A percentile compares a stretch with the other conserved stretches of the same genome.
phyloP scores from a whole-genome alignment of 1,140 invertebrate species.

The Portunus trituberculatus region DNA sequence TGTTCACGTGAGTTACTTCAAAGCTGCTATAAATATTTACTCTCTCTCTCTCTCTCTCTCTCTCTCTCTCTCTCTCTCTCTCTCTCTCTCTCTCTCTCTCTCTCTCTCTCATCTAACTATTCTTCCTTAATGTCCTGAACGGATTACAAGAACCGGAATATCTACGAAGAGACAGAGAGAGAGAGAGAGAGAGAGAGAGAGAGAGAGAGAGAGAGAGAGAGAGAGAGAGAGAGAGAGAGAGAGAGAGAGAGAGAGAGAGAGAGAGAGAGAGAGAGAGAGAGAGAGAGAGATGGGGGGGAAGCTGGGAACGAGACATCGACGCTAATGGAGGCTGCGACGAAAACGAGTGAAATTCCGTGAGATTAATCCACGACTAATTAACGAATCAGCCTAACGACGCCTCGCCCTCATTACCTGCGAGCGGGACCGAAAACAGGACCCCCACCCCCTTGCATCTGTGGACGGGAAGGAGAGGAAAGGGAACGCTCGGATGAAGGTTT shows the following conservation, averaged over 20 bases:
- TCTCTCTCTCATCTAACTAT: too few species aligned
- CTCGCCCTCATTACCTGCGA: slow-evolving; percentile 2
- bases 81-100: too few species aligned
- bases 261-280: slow-evolving; percentile 5
- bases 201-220: slow-evolving; percentile 4
- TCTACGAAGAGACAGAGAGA: not conserved
- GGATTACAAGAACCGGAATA: too few species aligned
- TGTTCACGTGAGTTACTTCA: not conserved
- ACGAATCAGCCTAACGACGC: not conserved
- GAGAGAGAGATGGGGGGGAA: not conserved
- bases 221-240: slow-evolving; percentile 6
- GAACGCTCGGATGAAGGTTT: too few species aligned
- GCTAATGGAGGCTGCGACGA: not conserved
- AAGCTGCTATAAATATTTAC: too few species aligned
- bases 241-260: slow-evolving; percentile 7
- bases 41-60: too few species aligned
- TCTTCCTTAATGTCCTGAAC: too few species aligned
- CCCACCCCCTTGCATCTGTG: not conserved
- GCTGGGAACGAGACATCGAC: not conserved
- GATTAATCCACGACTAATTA: slow-evolving; percentile 2
- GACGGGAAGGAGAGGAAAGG: too few species aligned
- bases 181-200: slow-evolving; percentile 1
- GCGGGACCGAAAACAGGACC: not conserved
- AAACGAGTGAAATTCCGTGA: slow-evolving; percentile 13
- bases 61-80: too few species aligned